These are phyloP conservation scores for Platichthys stellatus DNA, from an alignment of 2,113 vertebrate genomes.

Conservation along the genomic window DNA sequence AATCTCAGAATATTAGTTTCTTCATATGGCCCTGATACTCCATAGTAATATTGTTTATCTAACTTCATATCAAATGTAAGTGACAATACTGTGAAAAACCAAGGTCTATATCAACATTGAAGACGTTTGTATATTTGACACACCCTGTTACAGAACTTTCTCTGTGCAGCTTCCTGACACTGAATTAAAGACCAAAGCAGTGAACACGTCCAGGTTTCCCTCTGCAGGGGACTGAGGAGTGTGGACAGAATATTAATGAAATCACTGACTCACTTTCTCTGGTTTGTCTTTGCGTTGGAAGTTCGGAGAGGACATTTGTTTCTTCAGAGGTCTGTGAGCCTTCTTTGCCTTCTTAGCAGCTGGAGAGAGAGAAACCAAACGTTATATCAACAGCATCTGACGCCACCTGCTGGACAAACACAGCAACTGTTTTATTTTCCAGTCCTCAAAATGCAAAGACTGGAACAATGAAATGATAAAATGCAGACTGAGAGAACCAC, in stretches of 20 bases:
- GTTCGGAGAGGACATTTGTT: conserved; percentile 89
- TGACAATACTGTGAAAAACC: not conserved
- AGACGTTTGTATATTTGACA: not conserved
- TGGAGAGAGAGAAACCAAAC: conserved; percentile 33
- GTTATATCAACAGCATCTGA: not conserved
- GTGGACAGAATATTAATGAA: not conserved
- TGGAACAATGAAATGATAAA: conserved; percentile 2
- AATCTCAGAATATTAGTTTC: no score
- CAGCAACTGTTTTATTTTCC: not conserved
- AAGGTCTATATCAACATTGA: not conserved
- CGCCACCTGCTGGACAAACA: conserved; percentile 55
- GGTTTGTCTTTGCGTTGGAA: conserved; percentile 90
- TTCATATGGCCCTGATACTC: no score
- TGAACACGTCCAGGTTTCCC: no score
- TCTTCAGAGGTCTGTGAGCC: conserved; percentile 87
- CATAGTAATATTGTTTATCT: not conserved
- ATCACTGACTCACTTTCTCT: conserved; percentile 86
- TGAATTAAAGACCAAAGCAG: no score
- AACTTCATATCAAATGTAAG: not conserved
- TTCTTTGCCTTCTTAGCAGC: conserved; percentile 89
- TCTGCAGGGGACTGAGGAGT: not conserved
- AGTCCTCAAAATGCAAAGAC: not conserved
- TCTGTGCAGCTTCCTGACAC: no score
- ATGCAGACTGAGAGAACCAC: not conserved
- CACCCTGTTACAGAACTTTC: not conserved